Evolutionary conservation across 1,140 invertebrate species (phyloP).

Genomic region (Eriosoma lanigerum): DNA sequence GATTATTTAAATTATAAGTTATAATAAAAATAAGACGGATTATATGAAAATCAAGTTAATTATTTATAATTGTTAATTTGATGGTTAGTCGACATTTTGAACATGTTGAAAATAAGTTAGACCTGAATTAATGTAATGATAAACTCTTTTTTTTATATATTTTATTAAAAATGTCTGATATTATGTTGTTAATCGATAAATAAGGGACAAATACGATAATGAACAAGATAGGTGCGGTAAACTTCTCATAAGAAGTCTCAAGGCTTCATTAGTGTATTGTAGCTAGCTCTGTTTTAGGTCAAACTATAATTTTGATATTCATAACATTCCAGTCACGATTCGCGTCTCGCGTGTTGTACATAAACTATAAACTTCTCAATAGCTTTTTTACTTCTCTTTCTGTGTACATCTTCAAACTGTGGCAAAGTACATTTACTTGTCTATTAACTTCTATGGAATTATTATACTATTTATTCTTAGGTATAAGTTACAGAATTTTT

Average conservation of each 20-base stretch:
- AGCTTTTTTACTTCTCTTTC: constrained; percentile 14
- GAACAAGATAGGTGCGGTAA: constrained; percentile 5
- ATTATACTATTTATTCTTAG: no score
- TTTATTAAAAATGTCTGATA: no score
- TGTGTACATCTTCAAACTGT: constrained; percentile 21
- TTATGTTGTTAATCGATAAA: background rate
- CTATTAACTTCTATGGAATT: background rate
- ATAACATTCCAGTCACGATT: constrained; percentile 49
- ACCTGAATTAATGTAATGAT: no score
- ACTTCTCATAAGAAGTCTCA: constrained; percentile 27
- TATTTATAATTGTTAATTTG: no score
- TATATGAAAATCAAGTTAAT: no score
- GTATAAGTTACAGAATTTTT: background rate
- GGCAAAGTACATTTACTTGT: background rate
- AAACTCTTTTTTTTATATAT: no score
- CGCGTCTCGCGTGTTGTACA: background rate
- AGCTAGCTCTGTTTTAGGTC: constrained; percentile 30
- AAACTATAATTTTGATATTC: constrained; percentile 27
- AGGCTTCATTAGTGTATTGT: constrained; percentile 41
- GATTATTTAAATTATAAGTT: no score
- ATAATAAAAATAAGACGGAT: no score
- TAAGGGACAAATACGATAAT: background rate
- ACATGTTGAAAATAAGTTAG: no score
- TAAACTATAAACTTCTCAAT: constrained; percentile 46
- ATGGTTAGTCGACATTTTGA: no score